Conservation (phyloP, 2,888 invertebrate species). For the Rhorus exstirpatorius region DNA sequence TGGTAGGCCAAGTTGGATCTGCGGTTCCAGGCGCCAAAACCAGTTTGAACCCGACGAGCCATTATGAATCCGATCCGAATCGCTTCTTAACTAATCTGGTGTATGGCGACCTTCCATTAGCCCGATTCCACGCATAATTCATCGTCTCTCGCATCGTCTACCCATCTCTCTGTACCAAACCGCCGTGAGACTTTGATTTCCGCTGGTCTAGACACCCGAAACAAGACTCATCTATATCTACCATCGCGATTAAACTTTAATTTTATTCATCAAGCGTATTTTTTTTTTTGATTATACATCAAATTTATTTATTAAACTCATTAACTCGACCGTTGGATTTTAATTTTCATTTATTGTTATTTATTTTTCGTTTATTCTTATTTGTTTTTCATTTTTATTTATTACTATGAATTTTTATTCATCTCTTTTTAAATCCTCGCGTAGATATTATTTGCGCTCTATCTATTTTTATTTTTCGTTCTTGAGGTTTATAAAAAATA, state of each 20-base stretch:
- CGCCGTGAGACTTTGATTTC: slow-evolving; percentile 46
- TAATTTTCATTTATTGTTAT: too few relatives aligned
- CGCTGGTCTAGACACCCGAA: slow-evolving; percentile 9
- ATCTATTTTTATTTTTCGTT: not conserved
- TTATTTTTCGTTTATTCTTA: not conserved
- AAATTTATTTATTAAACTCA: not conserved
- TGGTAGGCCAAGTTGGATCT: not conserved
- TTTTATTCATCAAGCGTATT: not conserved
- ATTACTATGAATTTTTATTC: slow-evolving; percentile 3
- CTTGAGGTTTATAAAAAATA: slow-evolving; percentile 7
- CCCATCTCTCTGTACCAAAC: slow-evolving; percentile 25
- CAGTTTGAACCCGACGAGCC: slow-evolving; percentile 79
- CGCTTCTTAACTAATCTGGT: slow-evolving; percentile 80
- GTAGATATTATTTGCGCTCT: slow-evolving; percentile 21
- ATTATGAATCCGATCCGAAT: slow-evolving; percentile 80
- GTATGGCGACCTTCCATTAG: slow-evolving; percentile 81
- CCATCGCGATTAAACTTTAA: not conserved
- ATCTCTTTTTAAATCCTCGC: slow-evolving; percentile 34
- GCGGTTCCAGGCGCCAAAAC: slow-evolving; percentile 72
- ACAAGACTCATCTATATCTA: slow-evolving; percentile 3
- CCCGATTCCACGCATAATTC: slow-evolving; percentile 80
- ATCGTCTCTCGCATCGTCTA: slow-evolving; percentile 73
- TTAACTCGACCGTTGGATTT: too few relatives aligned
- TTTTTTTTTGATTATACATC: not conserved
- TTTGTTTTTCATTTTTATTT: not conserved